Base-by-base conservation (phyloP, 2,797 vertebrate species). In the Notolepis coatsorum region DNA sequence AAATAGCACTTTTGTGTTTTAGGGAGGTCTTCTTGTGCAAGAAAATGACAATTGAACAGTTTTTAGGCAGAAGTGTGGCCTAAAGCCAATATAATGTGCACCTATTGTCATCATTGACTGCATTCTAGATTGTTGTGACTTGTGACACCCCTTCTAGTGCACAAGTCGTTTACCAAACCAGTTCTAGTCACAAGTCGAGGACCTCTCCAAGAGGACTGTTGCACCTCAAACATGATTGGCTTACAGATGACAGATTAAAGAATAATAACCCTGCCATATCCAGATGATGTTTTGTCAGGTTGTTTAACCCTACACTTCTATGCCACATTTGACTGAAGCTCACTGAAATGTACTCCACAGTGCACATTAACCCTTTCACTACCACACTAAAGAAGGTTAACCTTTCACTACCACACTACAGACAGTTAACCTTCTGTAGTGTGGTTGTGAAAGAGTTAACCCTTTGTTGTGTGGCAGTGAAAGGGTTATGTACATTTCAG, bases 281-380 rank as follows among this genome's bases (percentile, higher is more conserved):
- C 54, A 56, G 50, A 49, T 10, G 2, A 42, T 42, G 15, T 20
- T 50, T 57, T 71, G 37, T 35, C 45, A 60, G 49, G 59, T 60
- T 67, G 56, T 68, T 71, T 67, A n/a, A 63, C 25, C 37, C 38
- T 35, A 51, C 62, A 54, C 53, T 20, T 59, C 3, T 43, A n/a
- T n/a, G n/a, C n/a, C n/a, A n/a, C n/a, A n/a, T n/a, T n/a, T n/a
- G n/a, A n/a, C n/a, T n/a, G n/a, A n/a, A n/a, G n/a, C n/a, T n/a
- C n/a, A n/a, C n/a, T n/a, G n/a, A n/a, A n/a, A n/a, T n/a, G n/a
- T n/a, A n/a, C n/a, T n/a, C n/a, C n/a, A n/a, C n/a, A n/a, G n/a
- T n/a, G n/a, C n/a, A n/a, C n/a, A n/a, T n/a, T n/a, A n/a, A n/a
- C n/a, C n/a, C n/a, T n/a, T n/a, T n/a, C n/a, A n/a, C n/a, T n/a